Evolutionary conservation across 2,797 vertebrate species (phyloP), one percentile per base, ranked within the genome.

Genomic region (Myotis findleyi): DNA sequence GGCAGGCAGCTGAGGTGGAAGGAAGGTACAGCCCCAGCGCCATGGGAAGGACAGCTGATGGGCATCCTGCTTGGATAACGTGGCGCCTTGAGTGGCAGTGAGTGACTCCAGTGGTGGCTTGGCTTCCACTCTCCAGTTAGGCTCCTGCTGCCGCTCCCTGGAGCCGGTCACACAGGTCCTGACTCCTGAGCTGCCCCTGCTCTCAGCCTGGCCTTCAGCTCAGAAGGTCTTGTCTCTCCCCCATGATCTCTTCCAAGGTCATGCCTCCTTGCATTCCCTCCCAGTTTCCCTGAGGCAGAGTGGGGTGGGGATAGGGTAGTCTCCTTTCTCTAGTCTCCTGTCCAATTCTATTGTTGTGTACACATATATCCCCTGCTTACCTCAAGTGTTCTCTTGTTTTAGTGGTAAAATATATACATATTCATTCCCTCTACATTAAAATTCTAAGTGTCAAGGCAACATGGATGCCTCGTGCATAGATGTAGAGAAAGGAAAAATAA

Each of bases 141-240:
- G 23, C 12, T 87, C 8, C 23, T 18, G 30, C 13, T 87, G n/a
- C 14, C 3, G 1, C 33, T 57, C 21, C 13, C 33, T 53, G 77
- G 62, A 41, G 9, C 6, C 0, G 0, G 30, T 30, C 47, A 23
- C n/a, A 36, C 2, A 6, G 23, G 59, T 30, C 47, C n/a, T 18
- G n/a, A 66, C 13, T 64, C 41, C 8, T 18, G 30, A 53, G 51
- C 59, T 55, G 2, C 20, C 12, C 10, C 6, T 68, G 4, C 30
- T 79, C 55, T 87, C 27, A 33, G 16, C 8, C 7, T 38, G 27
- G 14, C 18, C 18, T 13, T 10, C 4, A 8, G 27, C 21, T 27
- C 12, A n/a, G 41, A 86, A 27, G 0, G 0, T n/a, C 18, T 53
- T 53, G 2, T 68, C 17, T 84, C 14, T 75, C 18, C 10, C 68